Conservation (phyloP, 2,797 vertebrate species). For the Jordanella pulchra region DNA sequence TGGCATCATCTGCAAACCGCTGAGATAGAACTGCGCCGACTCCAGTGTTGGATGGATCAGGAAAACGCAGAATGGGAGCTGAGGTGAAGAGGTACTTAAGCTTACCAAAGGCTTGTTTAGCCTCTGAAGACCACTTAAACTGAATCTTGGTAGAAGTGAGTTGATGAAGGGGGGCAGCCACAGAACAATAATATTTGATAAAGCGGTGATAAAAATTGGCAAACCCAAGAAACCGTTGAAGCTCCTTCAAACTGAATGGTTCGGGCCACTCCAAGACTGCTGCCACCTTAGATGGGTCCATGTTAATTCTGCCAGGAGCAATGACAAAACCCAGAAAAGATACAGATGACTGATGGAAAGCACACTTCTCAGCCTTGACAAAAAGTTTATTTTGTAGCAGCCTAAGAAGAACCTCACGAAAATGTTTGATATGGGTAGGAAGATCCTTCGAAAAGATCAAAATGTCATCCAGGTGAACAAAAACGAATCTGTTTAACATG, state of each 20-base stretch:
- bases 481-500: neutral
- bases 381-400: neutral
- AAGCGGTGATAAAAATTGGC: neutral
- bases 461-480: neutral
- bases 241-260: neutral
- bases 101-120: neutral
- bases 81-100: too few species aligned
- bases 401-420: neutral
- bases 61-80: neutral
- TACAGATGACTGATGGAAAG: neutral
- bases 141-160: too few species aligned
- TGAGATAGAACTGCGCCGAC: neutral
- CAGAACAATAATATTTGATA: neutral
- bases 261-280: neutral
- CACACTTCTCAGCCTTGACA: neutral
- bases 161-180: neutral
- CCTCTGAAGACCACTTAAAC: neutral
- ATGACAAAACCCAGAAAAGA: neutral
- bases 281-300: neutral
- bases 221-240: neutral
- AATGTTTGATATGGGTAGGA: neutral
- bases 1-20: neutral
- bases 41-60: neutral
- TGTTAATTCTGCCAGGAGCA: neutral
- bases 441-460: neutral